Evolutionary conservation across 2,113 vertebrate species (phyloP).

Genomic region (Pampusana beccarii): DNA sequence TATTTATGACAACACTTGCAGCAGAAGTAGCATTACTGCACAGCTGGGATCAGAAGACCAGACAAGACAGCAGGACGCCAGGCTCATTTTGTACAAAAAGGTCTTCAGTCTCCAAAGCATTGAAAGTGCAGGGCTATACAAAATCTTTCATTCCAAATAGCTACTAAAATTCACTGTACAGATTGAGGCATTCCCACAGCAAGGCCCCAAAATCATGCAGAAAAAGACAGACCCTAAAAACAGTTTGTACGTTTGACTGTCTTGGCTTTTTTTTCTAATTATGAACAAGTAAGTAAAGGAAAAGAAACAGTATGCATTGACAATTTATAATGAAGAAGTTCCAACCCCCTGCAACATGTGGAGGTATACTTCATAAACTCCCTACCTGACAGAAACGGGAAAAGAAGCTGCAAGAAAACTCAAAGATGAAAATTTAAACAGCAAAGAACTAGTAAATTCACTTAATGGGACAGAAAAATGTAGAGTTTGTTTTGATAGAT

Average conservation of each 20-base stretch:
- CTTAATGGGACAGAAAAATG: background rate
- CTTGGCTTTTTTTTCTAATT: background rate
- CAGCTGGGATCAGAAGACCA: background rate
- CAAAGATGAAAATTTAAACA: background rate
- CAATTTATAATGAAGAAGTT: background rate
- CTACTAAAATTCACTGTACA: background rate
- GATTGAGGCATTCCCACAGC: background rate
- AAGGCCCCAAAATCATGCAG: background rate
- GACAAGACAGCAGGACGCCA: background rate
- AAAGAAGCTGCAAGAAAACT: background rate
- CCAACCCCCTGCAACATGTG: background rate
- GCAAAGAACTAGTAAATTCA: background rate
- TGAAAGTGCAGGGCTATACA: background rate
- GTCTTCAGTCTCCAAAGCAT: background rate
- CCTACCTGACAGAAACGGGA: accelerated
- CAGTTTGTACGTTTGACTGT: background rate
- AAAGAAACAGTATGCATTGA: background rate
- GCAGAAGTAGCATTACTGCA: background rate
- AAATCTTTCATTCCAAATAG: background rate
- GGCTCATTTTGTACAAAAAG: background rate
- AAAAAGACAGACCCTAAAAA: background rate
- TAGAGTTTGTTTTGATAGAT: background rate
- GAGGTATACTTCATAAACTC: background rate
- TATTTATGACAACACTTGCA: background rate
- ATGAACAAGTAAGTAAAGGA: background rate